These are phyloP conservation scores for Hyperoodon ampullatus DNA, from an alignment of 2,113 vertebrate species.

Conservation along the genomic window DNA sequence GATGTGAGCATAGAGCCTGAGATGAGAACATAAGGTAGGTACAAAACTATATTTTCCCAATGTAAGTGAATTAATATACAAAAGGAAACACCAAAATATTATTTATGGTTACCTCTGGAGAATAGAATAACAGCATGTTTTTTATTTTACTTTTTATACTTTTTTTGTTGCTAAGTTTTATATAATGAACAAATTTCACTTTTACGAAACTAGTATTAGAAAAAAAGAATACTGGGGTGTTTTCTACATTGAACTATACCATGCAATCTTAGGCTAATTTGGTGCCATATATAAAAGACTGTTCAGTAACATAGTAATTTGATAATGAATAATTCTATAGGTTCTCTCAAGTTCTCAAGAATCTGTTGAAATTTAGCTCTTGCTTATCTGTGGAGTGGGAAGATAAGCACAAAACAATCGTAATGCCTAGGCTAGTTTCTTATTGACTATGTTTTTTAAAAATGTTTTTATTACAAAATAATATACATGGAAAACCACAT, in stretches of 20 bases:
- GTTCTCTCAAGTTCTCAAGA: neutral
- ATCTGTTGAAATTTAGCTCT: conserved; percentile 4
- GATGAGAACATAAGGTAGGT: neutral
- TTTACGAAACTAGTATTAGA: conserved; percentile 24
- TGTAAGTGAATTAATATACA: neutral
- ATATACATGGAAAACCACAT: neutral
- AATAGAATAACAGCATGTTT: neutral
- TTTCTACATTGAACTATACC: neutral
- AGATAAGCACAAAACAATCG: neutral
- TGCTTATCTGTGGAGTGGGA: neutral
- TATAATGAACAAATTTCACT: conserved; percentile 18
- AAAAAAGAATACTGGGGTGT: neutral
- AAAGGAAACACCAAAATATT: conserved; percentile 35
- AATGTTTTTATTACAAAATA: neutral
- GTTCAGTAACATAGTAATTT: neutral
- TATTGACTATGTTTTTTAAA: neutral
- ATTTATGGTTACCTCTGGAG: neutral
- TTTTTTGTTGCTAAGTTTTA: conserved; percentile 2
- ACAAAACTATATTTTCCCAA: neutral
- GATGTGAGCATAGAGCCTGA: neutral
- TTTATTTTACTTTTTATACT: neutral
- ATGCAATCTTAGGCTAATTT: neutral
- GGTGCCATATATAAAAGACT: neutral
- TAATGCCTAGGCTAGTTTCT: neutral
- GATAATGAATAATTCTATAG: neutral